phyloP scores from a whole-genome alignment of 2,888 invertebrate species.

The Chaetogeoica ovagalla region DNA sequence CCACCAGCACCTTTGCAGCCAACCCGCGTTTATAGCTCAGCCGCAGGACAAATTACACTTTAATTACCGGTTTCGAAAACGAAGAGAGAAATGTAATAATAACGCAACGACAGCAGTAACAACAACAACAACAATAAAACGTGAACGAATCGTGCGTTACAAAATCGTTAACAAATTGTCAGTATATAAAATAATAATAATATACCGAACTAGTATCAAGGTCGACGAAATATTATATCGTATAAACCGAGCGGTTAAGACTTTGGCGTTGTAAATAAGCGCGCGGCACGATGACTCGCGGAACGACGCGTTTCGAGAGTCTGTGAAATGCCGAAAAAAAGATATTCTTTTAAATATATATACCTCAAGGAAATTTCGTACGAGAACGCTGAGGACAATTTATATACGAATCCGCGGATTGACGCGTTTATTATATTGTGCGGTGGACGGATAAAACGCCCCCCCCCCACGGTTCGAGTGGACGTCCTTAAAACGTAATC shows the following conservation, averaged over 20 bases:
- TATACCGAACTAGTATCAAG: conserved; percentile 52
- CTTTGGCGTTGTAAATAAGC: background rate
- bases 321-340: conserved; percentile 35
- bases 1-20: background rate
- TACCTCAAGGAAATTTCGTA: background rate
- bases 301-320: conserved; percentile 14
- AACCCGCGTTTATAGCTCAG: conserved; percentile 11
- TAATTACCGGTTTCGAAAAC: conserved; percentile 45
- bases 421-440: too few relatives aligned
- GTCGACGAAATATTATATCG: conserved; percentile 28
- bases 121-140: conserved; percentile 49
- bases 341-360: conserved; percentile 34
- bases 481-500: background rate
- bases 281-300: conserved; percentile 38
- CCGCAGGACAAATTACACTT: conserved; percentile 46
- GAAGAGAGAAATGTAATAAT: conserved; percentile 16
- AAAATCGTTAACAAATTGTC: conserved; percentile 50
- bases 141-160: conserved; percentile 53
- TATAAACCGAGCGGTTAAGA: background rate
- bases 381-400: background rate
- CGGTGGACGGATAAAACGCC: background rate
- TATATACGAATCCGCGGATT: too few relatives aligned
- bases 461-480: too few relatives aligned
- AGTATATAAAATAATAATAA: conserved; percentile 16
- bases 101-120: background rate